Evolutionary conservation across 2,888 invertebrate genomes (phyloP), one percentile per base, ranked within the genome.

Genomic region (Nephrocerus scutellatus): DNA sequence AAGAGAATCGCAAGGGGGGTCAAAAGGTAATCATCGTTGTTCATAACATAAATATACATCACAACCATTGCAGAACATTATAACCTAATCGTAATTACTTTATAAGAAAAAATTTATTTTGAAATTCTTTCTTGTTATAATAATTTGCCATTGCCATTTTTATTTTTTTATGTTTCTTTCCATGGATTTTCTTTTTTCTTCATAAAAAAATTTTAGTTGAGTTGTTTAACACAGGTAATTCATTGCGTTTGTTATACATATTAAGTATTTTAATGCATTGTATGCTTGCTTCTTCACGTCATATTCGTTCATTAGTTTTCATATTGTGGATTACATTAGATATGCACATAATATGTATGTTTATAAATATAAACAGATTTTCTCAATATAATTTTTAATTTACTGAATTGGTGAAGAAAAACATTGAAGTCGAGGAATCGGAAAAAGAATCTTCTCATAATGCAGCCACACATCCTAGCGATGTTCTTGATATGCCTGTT

Each of bases 401-500:
- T n/a, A n/a, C n/a, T n/a, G n/a, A n/a, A n/a, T n/a, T n/a, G n/a
- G n/a, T 41, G 26, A 31, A 69, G 65, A 69, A 69, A 52, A 56
- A 55, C 33, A 51, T 53, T 22, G 68, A 69, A 30, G 48, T 61
- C 28, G 69, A 69, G 43, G 92, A 69, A 43, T 63, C 61, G 0
- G 74, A 90, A 32, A 62, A 63, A 32, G 69, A 69, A 43, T 62
- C 62, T 77, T 61, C 77, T 18, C 62, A 62, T 38, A 60, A 62
- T 30, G 52, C 60, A 18, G 65, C 67, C 9, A 65, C 86, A 2
- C 89, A 89, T 70, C 86, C 90, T 1, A 88, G 92, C 49, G 96
- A 88, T 62, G 88, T 88, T 9, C 70, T 88, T 23, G 88, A 88
- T 52, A 88, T 88, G 88, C 88, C 88, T 0, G 88, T 88, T 1